phyloP scores from a whole-genome alignment of 1,140 invertebrate species.

The Penaeus chinensis region DNA sequence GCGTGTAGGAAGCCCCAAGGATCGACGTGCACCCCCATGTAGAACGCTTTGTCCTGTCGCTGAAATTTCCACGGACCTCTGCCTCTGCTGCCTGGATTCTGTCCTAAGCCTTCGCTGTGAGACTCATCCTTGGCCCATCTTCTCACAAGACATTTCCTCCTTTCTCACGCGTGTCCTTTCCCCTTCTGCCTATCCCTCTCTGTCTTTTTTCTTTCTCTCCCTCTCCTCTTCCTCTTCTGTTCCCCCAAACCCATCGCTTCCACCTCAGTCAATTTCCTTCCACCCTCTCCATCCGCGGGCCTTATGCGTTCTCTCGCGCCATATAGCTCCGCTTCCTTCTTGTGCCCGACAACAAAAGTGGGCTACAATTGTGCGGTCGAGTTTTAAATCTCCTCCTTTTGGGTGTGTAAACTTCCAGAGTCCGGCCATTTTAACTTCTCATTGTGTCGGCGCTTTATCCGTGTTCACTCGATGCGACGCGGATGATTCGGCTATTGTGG shows the following conservation, averaged over 20 bases:
- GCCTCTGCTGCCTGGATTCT: too few relatives aligned
- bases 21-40: too few relatives aligned
- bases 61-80: too few relatives aligned
- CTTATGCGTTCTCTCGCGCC: neutral
- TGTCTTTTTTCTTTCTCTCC: neutral
- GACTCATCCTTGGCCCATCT: neutral
- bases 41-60: too few relatives aligned
- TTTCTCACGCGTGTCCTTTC: slow-evolving; percentile 4
- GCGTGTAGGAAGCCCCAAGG: too few relatives aligned
- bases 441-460: slow-evolving; percentile 44
- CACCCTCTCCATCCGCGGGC: neutral
- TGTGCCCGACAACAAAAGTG: too few relatives aligned
- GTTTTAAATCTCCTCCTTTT: slow-evolving; percentile 55
- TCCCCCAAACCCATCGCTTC: neutral
- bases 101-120: neutral
- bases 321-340: neutral
- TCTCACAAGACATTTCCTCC: slow-evolving; percentile 1
- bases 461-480: slow-evolving; percentile 51
- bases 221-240: neutral
- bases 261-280: slow-evolving; percentile 6
- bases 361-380: slow-evolving; percentile 44
- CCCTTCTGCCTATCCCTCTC: slow-evolving; percentile 22
- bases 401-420: slow-evolving; percentile 45
- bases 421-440: slow-evolving; percentile 57
- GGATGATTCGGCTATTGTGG: slow-evolving; percentile 55